A percentile compares a stretch with the other conserved stretches of the same genome.
These are phyloP conservation scores for Molossus molossus DNA, from an alignment of 2,797 vertebrate species.

Conservation along the genomic window DNA sequence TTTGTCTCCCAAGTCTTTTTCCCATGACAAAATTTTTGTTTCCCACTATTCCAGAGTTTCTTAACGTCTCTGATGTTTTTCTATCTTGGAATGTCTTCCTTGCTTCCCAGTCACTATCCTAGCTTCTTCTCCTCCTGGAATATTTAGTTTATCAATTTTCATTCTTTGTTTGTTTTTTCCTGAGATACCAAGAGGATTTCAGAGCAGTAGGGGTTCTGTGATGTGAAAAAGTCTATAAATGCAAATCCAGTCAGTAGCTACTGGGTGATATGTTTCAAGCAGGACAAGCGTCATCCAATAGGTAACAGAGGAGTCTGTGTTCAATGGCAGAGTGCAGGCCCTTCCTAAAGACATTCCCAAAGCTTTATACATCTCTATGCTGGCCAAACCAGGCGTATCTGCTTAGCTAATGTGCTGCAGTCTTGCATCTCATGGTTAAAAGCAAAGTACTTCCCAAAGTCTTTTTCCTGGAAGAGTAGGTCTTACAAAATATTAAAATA, in stretches of 20 bases:
- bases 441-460: not conserved
- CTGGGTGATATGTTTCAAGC: not conserved
- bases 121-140: not conserved
- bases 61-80: not conserved
- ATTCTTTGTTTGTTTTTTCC: slow-evolving; percentile 19
- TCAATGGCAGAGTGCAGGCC: not conserved
- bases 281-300: not conserved
- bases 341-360: slow-evolving; percentile 23
- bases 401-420: not conserved
- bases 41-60: not conserved
- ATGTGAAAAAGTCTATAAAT: not conserved
- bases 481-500: slow-evolving; percentile 49
- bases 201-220: not conserved
- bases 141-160: not conserved
- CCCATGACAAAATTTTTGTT: slow-evolving; percentile 48
- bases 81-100: not conserved
- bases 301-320: not conserved
- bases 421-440: not conserved
- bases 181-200: not conserved
- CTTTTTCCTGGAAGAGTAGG: slow-evolving; percentile 44
- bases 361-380: not conserved
- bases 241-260: not conserved
- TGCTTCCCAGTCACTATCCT: not conserved
- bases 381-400: not conserved
- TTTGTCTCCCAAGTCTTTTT: slow-evolving; percentile 56